phyloP scores from a whole-genome alignment of 2,888 invertebrate genomes.

The Nymphalis urticae region DNA sequence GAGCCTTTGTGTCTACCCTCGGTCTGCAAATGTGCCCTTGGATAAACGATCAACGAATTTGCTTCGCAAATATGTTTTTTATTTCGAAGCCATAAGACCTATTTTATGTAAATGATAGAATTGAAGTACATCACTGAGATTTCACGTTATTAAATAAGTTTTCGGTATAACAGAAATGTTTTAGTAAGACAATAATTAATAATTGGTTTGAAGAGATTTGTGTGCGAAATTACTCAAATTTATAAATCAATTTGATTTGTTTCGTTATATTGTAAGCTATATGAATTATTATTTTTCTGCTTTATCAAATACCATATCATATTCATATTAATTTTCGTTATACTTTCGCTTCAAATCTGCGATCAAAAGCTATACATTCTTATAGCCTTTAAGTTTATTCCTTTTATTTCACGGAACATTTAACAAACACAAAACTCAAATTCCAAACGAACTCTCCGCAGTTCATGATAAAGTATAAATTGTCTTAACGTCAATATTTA shows the following conservation, averaged over 20 bases:
- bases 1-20: conserved; percentile 42
- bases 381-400: background rate
- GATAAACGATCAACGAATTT: conserved; percentile 19
- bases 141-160: conserved; percentile 6
- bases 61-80: conserved; percentile 27
- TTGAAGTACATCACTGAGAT: conserved; percentile 4
- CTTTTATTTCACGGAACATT: background rate
- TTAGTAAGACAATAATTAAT: conserved; percentile 2
- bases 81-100: conserved; percentile 9
- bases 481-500: conserved; percentile 1
- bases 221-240: background rate
- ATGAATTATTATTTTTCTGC: background rate
- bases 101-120: conserved; percentile 1
- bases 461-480: conserved; percentile 6
- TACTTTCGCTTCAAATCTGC: background rate
- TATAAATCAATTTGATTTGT: background rate
- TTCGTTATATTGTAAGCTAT: background rate
- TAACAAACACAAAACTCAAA: background rate
- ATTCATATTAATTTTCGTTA: too few species aligned
- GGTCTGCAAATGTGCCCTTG: conserved; percentile 37
- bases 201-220: background rate
- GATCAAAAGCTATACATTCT: background rate
- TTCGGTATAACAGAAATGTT: background rate
- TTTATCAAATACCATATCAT: background rate
- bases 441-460: background rate